phyloP scores from a whole-genome alignment of 2,113 vertebrate genomes.

The Reinhardtius hippoglossoides region DNA sequence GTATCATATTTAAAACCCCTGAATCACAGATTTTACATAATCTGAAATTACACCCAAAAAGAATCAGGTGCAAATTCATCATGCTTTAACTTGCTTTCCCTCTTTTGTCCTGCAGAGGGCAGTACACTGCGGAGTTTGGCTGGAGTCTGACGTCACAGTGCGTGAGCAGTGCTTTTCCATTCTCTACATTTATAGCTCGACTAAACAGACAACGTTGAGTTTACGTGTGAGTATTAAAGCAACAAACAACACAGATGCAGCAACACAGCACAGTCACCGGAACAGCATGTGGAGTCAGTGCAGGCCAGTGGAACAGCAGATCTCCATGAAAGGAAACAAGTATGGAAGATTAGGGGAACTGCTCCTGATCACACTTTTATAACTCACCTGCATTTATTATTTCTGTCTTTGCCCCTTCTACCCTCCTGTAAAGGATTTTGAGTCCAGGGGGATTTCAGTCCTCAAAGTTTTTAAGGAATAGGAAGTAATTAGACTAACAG shows the following conservation, averaged over 20 bases:
- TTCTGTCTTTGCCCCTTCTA: not conserved
- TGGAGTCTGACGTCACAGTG: not conserved
- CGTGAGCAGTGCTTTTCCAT: not conserved
- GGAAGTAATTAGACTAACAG: too few species aligned
- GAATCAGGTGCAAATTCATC: conserved; percentile 10
- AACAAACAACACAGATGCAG: not conserved
- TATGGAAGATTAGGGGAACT: not conserved
- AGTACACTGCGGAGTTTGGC: not conserved
- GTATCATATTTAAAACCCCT: not conserved
- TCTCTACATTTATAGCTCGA: not conserved
- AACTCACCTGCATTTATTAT: not conserved
- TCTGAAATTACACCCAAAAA: not conserved
- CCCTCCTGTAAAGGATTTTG: too few species aligned
- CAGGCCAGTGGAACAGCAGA: too few species aligned
- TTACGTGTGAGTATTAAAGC: not conserved
- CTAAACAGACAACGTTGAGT: not conserved
- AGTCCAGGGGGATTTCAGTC: too few species aligned
- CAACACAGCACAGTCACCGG: not conserved
- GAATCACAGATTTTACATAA: not conserved
- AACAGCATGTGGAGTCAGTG: not conserved
- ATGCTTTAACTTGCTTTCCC: conserved; percentile 5
- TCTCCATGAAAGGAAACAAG: not conserved
- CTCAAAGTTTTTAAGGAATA: too few species aligned
- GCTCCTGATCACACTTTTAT: too few species aligned
- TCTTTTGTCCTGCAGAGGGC: conserved; percentile 46